Evolutionary conservation across 2,797 vertebrate species (phyloP).

Genomic region (Karalla daura): DNA sequence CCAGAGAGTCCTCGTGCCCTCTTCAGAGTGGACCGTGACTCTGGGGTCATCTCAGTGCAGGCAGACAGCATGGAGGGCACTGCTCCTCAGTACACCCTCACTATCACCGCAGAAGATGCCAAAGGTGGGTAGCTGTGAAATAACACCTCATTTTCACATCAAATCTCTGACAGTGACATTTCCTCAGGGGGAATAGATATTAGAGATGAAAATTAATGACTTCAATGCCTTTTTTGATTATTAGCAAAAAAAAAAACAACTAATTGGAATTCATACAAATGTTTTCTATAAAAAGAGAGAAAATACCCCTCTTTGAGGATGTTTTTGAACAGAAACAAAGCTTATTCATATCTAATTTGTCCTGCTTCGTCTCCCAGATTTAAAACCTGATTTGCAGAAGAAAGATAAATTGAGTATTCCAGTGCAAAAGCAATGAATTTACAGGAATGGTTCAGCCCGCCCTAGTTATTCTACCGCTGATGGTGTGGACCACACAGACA

Average conservation of each 20-base stretch:
- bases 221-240: conserved; percentile 2
- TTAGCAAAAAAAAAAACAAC: not conserved
- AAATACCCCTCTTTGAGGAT: not conserved
- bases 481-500: not conserved
- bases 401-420: not conserved
- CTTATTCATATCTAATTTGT: not conserved
- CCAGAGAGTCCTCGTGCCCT: conserved; percentile 84
- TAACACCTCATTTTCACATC: no score
- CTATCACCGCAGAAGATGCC: conserved; percentile 85
- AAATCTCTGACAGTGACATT: conserved; percentile 2
- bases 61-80: conserved; percentile 82
- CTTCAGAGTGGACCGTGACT: conserved; percentile 84
- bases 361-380: not conserved
- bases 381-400: not conserved
- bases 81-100: conserved; percentile 82
- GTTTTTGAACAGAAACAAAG: not conserved
- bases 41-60: conserved; percentile 82
- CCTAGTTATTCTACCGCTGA: not conserved
- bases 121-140: conserved; percentile 85
- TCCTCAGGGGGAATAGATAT: not conserved
- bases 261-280: not conserved
- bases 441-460: not conserved
- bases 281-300: not conserved
- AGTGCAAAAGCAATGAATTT: not conserved
- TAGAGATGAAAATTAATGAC: not conserved